A percentile compares a stretch with the other conserved stretches of the same genome.
Evolutionary conservation across 1,140 invertebrate genomes (phyloP).

Genomic region (Eurosta solidaginis): DNA sequence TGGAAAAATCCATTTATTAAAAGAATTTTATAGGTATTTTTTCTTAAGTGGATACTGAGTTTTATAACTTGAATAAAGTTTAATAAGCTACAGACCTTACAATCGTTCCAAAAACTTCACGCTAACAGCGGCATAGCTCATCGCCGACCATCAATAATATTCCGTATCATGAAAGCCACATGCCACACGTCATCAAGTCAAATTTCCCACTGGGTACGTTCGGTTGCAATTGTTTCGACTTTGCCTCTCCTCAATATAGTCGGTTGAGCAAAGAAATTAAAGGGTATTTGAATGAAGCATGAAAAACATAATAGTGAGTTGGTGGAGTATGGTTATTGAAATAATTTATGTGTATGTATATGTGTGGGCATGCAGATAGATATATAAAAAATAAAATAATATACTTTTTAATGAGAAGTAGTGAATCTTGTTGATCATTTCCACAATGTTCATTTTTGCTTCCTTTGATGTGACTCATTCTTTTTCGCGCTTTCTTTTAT

Average conservation of each 20-base stretch:
- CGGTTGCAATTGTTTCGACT: background rate
- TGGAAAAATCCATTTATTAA: no score
- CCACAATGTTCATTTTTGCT: background rate
- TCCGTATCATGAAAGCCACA: no score
- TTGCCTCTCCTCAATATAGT: background rate
- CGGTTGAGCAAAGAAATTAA: background rate
- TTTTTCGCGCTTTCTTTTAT: background rate
- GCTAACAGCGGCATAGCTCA: no score
- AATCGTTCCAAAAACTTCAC: no score
- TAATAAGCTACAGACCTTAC: no score
- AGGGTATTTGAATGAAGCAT: background rate
- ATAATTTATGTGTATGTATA: no score
- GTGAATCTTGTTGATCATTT: background rate
- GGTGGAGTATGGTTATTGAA: background rate
- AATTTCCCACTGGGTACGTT: no score
- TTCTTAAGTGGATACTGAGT: no score
- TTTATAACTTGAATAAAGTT: no score
- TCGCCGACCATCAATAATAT: no score
- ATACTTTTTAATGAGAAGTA: conserved; percentile 13
- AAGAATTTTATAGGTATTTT: no score
- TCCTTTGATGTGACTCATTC: background rate
- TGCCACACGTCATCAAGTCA: no score
- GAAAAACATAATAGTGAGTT: background rate
- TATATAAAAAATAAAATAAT: background rate
- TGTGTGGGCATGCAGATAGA: background rate